A percentile compares a stretch with the other conserved stretches of the same genome.
Conservation (phyloP, 2,888 invertebrate genomes). For the Thysanoteuthis rhombus region DNA sequence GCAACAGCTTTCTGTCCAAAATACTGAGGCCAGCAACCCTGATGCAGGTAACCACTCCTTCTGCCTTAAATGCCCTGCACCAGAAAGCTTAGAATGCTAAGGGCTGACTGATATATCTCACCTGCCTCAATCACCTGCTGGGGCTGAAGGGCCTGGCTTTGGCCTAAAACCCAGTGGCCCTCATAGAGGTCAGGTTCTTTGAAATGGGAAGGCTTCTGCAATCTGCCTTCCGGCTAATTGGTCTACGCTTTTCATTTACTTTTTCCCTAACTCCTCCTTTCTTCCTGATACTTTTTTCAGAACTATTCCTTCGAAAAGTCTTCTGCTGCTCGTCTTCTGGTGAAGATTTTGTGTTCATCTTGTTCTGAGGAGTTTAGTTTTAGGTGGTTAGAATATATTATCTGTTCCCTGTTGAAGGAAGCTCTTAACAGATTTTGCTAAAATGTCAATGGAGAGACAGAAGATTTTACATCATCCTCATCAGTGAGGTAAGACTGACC, state of each 20-base stretch:
- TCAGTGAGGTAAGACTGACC: not conserved
- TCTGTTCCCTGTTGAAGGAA: not conserved
- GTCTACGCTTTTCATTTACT: not conserved
- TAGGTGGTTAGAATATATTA: not conserved
- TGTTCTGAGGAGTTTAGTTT: not conserved
- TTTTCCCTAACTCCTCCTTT: not conserved
- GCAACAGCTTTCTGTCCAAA: slow-evolving; percentile 77
- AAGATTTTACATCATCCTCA: not conserved
- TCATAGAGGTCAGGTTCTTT: not conserved
- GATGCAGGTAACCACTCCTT: slow-evolving; percentile 21
- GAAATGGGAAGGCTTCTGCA: not conserved
- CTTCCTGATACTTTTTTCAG: not conserved
- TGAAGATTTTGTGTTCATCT: not conserved
- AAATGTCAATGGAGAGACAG: not conserved
- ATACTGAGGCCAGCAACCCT: slow-evolving; percentile 50
- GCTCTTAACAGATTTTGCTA: not conserved
- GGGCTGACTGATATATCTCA: not conserved
- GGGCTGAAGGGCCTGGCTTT: not conserved
- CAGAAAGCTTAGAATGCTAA: not conserved
- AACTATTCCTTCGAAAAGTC: not conserved
- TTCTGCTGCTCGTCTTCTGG: not conserved
- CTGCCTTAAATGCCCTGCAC: not conserved
- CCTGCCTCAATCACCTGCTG: not conserved
- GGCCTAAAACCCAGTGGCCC: not conserved
- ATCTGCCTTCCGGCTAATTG: not conserved